Conservation (phyloP, 1,140 invertebrate genomes). For the Eubasilissa regina region DNA sequence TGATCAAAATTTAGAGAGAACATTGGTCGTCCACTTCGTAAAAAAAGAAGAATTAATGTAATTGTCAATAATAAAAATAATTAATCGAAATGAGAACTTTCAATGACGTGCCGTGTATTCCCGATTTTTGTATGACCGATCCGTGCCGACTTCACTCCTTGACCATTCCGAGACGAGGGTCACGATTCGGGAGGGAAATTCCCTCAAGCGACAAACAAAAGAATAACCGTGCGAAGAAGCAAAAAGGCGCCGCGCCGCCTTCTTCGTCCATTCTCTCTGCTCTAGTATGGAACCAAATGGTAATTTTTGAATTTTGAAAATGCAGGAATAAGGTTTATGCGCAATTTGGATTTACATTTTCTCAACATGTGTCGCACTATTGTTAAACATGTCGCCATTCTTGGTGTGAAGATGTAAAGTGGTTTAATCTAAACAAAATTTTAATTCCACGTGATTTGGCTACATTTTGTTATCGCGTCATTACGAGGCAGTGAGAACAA, state of each 20-base stretch:
- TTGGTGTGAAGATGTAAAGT: constrained; percentile 20
- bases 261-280: constrained; percentile 27
- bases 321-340: constrained; percentile 37
- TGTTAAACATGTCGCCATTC: constrained; percentile 28
- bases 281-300: constrained; percentile 51
- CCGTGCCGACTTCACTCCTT: too few species aligned
- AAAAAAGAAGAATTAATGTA: too few species aligned
- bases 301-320: constrained; percentile 46
- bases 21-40: too few species aligned
- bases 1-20: too few species aligned
- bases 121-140: too few species aligned
- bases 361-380: constrained; percentile 38
- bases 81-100: too few species aligned
- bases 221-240: constrained; percentile 40
- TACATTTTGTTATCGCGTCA: too few species aligned
- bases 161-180: constrained; percentile 10
- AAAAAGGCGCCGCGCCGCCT: constrained; percentile 35
- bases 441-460: too few species aligned
- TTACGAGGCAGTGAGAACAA: too few species aligned
- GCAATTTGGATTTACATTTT: constrained; percentile 46
- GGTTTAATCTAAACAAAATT: too few species aligned
- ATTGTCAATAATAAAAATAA: too few species aligned
- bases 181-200: constrained; percentile 43
- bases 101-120: too few species aligned
- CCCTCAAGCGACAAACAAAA: constrained; percentile 30